Evolutionary conservation across 2,888 invertebrate species (phyloP), one percentile per base, ranked within the genome.

Genomic region (Lymantria dispar): DNA sequence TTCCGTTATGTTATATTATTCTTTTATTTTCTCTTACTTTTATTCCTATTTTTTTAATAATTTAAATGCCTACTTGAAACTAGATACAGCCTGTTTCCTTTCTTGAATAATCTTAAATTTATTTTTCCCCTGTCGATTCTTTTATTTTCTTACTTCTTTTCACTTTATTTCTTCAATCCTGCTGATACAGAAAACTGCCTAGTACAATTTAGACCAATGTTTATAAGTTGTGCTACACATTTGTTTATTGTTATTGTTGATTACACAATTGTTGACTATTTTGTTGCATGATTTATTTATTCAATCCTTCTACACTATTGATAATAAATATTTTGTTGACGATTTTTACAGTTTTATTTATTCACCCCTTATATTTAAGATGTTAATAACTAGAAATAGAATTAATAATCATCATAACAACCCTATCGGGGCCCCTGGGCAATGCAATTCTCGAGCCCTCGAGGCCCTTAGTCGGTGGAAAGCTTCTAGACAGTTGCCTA

Each of bases 181-280:
- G 2, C 22, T 49, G 15, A 47, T 12, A 14, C 47, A 49, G 36
- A 47, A 54, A 65, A 73, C 78, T 80, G 78, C 82, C 80, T 77
- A 76, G 83, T 84, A 80, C 80, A 72, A 72, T 74, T 74, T 80
- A 81, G 68, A 64, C 68, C 60, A 64, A 70, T 22, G 22, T 57
- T 58, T 30, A 13, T 68, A 69, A 66, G 62, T 58, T 45, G 59
- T 70, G 52, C 62, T 62, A 69, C 78, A 78, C 75, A 64, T 58
- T 72, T 76, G 67, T 72, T 76, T 60, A 59, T 71, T 67, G 62
- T 74, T 66, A 52, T 67, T 78, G 69, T 22, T 22, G 64, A 75
- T 77, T 74, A 78, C 74, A 69, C 67, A 45, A 48, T 70, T 72
- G 62, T 76, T 81, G 58, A 64, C 60, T 57, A 64, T 62, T 57